Evolutionary conservation across 2,888 invertebrate species (phyloP), one percentile per base, ranked within the genome.

Genomic region (Epinotia nisella): DNA sequence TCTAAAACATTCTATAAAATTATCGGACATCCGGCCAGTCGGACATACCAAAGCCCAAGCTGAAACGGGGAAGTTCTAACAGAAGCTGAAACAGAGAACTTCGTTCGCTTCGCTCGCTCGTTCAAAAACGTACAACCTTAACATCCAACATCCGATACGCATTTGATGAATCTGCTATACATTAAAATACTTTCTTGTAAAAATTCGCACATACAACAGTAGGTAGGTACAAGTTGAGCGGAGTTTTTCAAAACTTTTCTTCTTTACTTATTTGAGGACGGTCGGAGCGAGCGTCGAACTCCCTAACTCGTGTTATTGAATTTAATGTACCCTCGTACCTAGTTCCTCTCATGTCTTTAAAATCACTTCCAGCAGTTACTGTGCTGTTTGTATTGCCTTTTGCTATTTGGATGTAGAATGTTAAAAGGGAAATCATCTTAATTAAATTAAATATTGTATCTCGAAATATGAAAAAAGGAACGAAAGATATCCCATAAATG

Each of bases 301-400:
- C 90, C 82, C 89, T 92, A 93, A 93, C 92, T 93, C 89, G 88
- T 87, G 91, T 93, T 93, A 93, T 93, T 92, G 92, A 93, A 92
- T 93, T 92, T 92, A 92, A 92, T 92, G 90, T 92, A 91, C 90
- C 90, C 87, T 82, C 84, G 84, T 86, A 87, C 87, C 86, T 88
- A 88, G 85, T 83, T 86, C 86, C 86, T 87, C 88, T 87, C 87
- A 85, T 86, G 85, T 83, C 87, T 87, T 90, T 88, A 87, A 88
- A 88, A 90, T 90, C 88, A 89, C 86, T 87, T 83, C 83, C 84
- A 85, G 77, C 81, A 80, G 84, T 81, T 80, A 82, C 78, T 78
- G 78, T 81, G 78, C 82, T 79, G 76, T 80, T 74, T 75, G 76
- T 75, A 74, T 75, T 75, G 74, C 59, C 39, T 67, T 60, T 49